Conservation (phyloP, 92 coral and sea anemone genomes). For the Meandrina meandrites region DNA sequence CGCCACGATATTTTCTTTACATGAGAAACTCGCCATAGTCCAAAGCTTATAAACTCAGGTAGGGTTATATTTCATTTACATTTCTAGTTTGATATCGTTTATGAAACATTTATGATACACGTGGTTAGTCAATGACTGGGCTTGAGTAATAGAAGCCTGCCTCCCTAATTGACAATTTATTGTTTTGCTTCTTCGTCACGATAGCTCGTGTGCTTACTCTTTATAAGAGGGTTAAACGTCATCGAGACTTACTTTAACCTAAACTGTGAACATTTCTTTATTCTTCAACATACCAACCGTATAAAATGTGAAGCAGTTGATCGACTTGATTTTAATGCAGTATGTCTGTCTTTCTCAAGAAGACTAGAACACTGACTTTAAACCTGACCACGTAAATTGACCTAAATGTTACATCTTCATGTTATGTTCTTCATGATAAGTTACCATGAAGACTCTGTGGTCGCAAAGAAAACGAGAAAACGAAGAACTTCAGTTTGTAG, state of each 20-base stretch:
- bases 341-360: neutral
- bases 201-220: neutral
- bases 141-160: neutral
- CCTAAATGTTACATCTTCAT: neutral
- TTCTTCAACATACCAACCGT: neutral
- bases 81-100: neutral
- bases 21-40: neutral
- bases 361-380: neutral
- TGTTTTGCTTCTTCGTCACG: neutral
- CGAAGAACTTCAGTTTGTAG: neutral
- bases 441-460: neutral
- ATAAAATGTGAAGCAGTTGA: neutral
- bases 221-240: neutral
- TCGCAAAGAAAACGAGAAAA: neutral
- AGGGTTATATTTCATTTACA: conserved; percentile 12
- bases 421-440: neutral
- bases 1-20: conserved; percentile 12
- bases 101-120: neutral
- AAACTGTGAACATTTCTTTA: neutral
- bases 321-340: neutral
- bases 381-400: neutral
- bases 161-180: neutral
- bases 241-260: neutral
- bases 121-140: neutral
- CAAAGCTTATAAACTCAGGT: conserved; percentile 12